Conservation (phyloP, 1,140 invertebrate species). For the Heliconius congener region DNA sequence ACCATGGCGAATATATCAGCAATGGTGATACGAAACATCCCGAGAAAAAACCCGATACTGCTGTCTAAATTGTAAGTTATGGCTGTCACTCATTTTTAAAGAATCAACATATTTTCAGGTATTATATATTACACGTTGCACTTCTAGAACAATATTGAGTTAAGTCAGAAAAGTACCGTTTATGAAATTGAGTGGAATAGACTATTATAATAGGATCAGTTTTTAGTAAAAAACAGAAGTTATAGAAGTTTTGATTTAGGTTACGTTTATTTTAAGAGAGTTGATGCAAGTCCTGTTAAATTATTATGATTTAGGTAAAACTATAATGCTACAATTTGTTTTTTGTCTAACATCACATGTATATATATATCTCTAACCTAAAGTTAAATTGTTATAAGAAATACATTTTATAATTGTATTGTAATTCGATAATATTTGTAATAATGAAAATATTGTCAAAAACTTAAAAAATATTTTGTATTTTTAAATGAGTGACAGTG, state of each 20-base stretch:
- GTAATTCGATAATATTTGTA: background rate
- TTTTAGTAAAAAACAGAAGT: background rate
- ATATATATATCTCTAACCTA: background rate
- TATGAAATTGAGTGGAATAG: too few relatives aligned
- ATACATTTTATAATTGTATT: background rate
- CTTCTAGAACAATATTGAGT: too few relatives aligned
- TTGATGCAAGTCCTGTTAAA: background rate
- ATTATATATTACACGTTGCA: too few relatives aligned
- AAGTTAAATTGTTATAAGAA: too few relatives aligned
- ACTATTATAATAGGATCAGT: background rate
- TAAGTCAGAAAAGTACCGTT: too few relatives aligned
- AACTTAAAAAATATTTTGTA: background rate
- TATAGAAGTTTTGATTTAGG: background rate
- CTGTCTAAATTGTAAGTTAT: constrained; percentile 77
- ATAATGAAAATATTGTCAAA: too few relatives aligned
- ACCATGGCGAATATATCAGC: constrained; percentile 82
- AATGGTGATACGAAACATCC: constrained; percentile 81
- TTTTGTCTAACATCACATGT: background rate
- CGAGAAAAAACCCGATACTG: constrained; percentile 83
- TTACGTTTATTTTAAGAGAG: background rate
- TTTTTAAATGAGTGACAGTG: background rate
- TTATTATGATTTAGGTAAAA: background rate
- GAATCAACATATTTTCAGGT: background rate
- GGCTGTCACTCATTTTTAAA: constrained; percentile 36
- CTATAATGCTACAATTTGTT: background rate